Evolutionary conservation across 2,113 vertebrate genomes (phyloP), one percentile per base, ranked within the genome.

Genomic region (Pyxicephalus adspersus): DNA sequence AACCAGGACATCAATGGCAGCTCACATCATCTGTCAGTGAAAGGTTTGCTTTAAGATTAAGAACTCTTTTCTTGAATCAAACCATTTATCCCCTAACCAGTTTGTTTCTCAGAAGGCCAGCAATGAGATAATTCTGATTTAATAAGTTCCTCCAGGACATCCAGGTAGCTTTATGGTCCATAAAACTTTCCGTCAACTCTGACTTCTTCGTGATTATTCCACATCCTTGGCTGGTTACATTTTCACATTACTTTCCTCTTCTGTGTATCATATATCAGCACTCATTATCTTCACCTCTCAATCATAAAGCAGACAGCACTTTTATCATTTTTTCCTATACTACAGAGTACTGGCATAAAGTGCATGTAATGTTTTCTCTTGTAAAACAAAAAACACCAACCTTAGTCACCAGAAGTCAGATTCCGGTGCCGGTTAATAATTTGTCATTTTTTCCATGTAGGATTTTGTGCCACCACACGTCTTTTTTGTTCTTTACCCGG

Each of bases 121-220:
- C 28, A 38, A 54, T 57, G 26, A 65, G 19, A 55, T 65, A 65
- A 77, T 55, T 51, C 31, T 66, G 50, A 77, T 57, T 77, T 66
- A 77, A 66, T 77, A 77, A 77, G 63, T 66, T 77, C 51, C 61
- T 66, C 26, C 22, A 38, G 50, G 63, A 78, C 22, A 29, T 67
- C n/a, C 29, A 57, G 76, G 58, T 78, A 67, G 64, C 67, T 67
- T 67, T 78, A 78, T 78, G 76, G 64, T 55, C 64, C 64, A 77
- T 78, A 78, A 78, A 78, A 66, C 25, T 28, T 66, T 64, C 76
- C 23, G 64, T 68, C 52, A 67, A 77, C 28, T 65, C 75, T 64
- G n/a, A 31, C 50, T 55, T 31, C 25, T 65, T 77, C 65, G 75
- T 77, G 61, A 77, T 65, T 64, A n/a, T 77, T 77, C 28, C 61